phyloP scores from a whole-genome alignment of 2,113 vertebrate genomes.

The Xenopus laevis region DNA sequence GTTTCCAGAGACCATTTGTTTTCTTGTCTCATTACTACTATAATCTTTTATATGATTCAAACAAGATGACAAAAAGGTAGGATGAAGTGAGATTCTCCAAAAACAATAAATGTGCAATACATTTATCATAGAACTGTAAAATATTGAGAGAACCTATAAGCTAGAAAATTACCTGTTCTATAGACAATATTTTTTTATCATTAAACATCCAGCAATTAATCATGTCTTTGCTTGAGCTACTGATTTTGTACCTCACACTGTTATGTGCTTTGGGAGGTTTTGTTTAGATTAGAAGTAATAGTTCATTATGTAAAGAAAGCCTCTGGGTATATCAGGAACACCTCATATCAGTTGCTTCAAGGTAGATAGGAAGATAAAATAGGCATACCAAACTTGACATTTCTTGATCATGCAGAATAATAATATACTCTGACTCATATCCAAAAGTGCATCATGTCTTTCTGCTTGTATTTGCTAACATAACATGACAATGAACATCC shows the following conservation, averaged over 20 bases:
- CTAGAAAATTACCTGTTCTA: too few species aligned
- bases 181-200: too few species aligned
- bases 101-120: too few species aligned
- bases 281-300: constrained; percentile 14
- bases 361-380: constrained; percentile 12
- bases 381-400: constrained; percentile 6
- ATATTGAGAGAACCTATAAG: too few species aligned
- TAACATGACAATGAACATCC: neutral
- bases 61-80: too few species aligned
- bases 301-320: constrained; percentile 18
- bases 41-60: too few species aligned
- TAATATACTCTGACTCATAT: neutral
- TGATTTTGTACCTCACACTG: neutral
- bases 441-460: constrained; percentile 9
- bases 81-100: too few species aligned
- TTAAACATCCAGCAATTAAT: neutral
- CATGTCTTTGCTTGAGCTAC: neutral
- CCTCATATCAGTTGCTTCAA: constrained; percentile 11
- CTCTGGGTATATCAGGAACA: constrained; percentile 29
- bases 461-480: constrained; percentile 2
- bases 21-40: too few species aligned
- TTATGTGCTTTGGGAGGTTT: constrained; percentile 6
- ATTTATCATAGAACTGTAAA: too few species aligned
- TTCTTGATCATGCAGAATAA: constrained; percentile 17
- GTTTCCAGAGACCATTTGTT: too few species aligned